Evolutionary conservation across 2,113 vertebrate genomes (phyloP), one percentile per base, ranked within the genome.

Genomic region (Neomonachus schauinslandi): DNA sequence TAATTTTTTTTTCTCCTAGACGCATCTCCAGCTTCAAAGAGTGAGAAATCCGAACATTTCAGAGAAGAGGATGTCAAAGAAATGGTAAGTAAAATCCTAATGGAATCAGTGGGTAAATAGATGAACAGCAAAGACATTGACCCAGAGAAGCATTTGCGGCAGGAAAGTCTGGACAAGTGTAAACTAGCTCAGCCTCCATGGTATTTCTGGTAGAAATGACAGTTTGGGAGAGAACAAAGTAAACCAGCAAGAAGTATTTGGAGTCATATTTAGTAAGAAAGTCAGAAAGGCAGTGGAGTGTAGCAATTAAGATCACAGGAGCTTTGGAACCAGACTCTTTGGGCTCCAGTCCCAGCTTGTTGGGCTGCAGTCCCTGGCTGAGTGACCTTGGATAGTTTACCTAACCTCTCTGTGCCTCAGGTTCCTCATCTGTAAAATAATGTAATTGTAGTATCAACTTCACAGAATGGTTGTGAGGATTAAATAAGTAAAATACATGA

Each of bases 11-110:
- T 4, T 15, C 16, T n/a, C 10, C 36, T 5, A 65, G 31, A 82
- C 24, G 53, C 57, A 61, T 91, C 89, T 92, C 71, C 89, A 94
- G 39, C 55, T 92, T 79, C 8, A 1, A 77, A 31, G 69, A 93
- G 13, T 89, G 85, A 89, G 81, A 92, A 85, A 96, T 77, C 11
- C 21, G 21, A 80, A 81, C 39, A 83, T 61, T 94, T 95, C 85
- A 76, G 77, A 95, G 72, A 96, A 79, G 51, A 89, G 2, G 28
- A 42, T 79, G 61, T 67, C 9, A 97, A 94, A 53, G 67, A 90
- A 74, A 91, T 13, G 85, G 15, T 59, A 77, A 71, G 24, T 61
- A 69, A 86, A 97, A 76, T 87, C 57, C 91, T 63, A 69, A 69
- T 33, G 86, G 51, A 95, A 49, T 83, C 11, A 22, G 4, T 16